Evolutionary conservation across 2,888 invertebrate species (phyloP).

Genomic region (Pheosia tremula): DNA sequence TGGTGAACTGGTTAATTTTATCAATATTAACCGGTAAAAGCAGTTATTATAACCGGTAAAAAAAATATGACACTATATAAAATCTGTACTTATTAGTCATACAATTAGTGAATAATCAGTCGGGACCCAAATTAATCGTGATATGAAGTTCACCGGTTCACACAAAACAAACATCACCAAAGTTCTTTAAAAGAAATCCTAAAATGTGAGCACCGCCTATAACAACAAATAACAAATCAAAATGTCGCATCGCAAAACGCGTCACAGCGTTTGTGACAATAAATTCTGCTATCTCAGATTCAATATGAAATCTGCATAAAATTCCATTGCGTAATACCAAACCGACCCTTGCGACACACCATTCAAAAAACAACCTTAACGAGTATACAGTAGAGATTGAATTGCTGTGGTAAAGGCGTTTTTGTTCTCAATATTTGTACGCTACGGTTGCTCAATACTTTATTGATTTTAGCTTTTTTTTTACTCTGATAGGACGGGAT

Average conservation of each 20-base stretch:
- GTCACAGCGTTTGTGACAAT: constrained; percentile 41
- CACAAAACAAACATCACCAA: no score
- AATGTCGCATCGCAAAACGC: constrained; percentile 25
- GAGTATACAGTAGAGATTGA: constrained; percentile 9
- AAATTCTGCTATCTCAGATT: constrained; percentile 64
- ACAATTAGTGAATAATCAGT: no score
- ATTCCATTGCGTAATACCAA: constrained; percentile 39
- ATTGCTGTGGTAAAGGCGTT: not conserved
- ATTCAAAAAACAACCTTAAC: constrained; percentile 9
- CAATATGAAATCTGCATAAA: constrained; percentile 68
- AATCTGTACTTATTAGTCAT: no score
- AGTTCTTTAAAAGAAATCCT: no score
- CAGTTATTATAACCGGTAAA: no score
- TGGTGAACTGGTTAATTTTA: no score
- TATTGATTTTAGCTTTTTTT: constrained; percentile 43
- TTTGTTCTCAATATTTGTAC: constrained; percentile 22
- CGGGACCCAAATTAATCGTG: no score
- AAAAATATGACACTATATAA: no score
- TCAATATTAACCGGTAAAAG: no score
- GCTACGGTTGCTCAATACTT: constrained; percentile 22
- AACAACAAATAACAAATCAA: constrained; percentile 21
- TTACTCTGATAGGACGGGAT: constrained; percentile 13
- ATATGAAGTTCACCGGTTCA: no score
- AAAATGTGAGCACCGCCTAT: constrained; percentile 1
- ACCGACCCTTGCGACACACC: constrained; percentile 1